These are phyloP conservation scores for Puntigrus tetrazona DNA, from an alignment of 2,113 vertebrate genomes.

Conservation along the genomic window DNA sequence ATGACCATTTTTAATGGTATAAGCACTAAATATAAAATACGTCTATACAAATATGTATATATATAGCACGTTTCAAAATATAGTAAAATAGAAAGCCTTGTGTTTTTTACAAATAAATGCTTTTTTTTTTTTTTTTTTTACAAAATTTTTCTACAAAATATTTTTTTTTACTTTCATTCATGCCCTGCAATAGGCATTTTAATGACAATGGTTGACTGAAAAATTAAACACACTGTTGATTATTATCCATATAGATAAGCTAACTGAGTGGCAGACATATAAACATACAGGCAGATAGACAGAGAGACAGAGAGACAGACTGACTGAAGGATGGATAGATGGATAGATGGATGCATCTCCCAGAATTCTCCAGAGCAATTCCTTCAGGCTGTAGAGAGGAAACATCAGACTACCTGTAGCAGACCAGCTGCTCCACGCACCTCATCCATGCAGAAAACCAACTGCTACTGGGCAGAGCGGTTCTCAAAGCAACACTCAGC, in stretches of 20 bases:
- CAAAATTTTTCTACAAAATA: too few relatives aligned
- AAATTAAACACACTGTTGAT: neutral
- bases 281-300: neutral
- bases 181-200: neutral
- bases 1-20: too few relatives aligned
- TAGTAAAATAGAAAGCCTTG: neutral
- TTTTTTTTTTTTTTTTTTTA: too few relatives aligned
- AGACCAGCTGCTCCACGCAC: conserved; percentile 2
- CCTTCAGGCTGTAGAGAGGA: neutral
- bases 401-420: conserved; percentile 20
- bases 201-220: neutral
- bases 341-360: neutral
- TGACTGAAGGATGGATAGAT: neutral
- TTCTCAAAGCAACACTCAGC: conserved; percentile 12
- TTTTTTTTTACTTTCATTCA: neutral
- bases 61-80: too few relatives aligned
- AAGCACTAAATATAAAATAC: neutral
- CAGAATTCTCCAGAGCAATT: neutral
- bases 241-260: neutral
- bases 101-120: neutral
- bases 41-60: too few relatives aligned
- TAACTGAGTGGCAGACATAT: conserved; percentile 27
- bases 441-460: conserved; percentile 17
- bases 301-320: conserved; percentile 14
- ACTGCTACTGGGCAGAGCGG: neutral